Evolutionary conservation across 2,113 vertebrate species (phyloP).

Genomic region (Carlito syrichta): DNA sequence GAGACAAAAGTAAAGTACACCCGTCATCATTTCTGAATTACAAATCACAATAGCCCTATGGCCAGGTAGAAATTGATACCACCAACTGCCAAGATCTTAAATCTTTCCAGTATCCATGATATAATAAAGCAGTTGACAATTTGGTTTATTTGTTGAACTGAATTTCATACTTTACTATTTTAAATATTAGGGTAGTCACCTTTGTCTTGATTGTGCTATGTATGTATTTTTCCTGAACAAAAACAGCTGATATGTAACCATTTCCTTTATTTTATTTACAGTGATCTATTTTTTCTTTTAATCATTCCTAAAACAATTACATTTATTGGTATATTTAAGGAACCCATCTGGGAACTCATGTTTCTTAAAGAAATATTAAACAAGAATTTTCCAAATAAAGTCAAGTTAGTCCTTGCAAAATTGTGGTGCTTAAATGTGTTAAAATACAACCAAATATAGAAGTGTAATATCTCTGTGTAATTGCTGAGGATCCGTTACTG

Average conservation of each 20-base stretch:
- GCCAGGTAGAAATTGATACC: not conserved
- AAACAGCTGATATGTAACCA: not conserved
- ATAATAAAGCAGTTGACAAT: not conserved
- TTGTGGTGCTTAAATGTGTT: not conserved
- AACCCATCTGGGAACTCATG: not conserved
- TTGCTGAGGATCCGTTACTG: too few species aligned
- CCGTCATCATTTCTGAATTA: not conserved
- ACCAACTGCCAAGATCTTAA: not conserved
- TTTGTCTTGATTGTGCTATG: fast-evolving
- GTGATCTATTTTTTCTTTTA: not conserved
- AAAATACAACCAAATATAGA: not conserved
- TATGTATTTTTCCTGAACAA: not conserved
- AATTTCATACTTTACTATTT: too few species aligned
- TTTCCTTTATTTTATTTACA: not conserved
- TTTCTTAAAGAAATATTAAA: not conserved
- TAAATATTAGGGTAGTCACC: fast-evolving
- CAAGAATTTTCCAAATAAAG: not conserved
- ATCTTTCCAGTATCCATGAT: not conserved
- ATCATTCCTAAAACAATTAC: not conserved
- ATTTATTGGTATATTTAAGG: not conserved
- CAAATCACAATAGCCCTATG: not conserved
- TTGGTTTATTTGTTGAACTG: fast-evolving
- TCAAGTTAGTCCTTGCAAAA: not conserved
- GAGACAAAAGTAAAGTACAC: not conserved
- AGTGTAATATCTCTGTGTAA: fast-evolving